A percentile compares a stretch with the other conserved stretches of the same genome.
These are phyloP conservation scores for Trachelus tabidus DNA, from an alignment of 2,888 invertebrate species.

Conservation along the genomic window DNA sequence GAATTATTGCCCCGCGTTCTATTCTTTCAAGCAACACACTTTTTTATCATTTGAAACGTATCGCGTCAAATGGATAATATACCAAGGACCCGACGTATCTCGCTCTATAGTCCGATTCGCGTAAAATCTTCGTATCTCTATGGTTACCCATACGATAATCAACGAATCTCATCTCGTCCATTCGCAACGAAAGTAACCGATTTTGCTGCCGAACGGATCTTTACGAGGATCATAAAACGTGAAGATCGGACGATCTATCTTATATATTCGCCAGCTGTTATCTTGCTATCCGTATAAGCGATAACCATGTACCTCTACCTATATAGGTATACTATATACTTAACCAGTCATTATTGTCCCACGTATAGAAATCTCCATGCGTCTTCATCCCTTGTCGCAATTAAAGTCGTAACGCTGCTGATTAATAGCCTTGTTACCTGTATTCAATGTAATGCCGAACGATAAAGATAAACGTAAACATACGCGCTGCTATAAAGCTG, in stretches of 20 bases:
- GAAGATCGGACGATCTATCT: not conserved
- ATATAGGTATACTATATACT: not conserved
- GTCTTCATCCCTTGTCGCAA: slow-evolving; percentile 39
- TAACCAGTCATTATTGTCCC: not conserved
- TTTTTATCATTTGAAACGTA: not conserved
- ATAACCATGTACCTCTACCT: not conserved
- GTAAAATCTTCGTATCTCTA: not conserved
- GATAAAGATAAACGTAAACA: slow-evolving; percentile 49
- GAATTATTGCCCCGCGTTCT: slow-evolving; percentile 36
- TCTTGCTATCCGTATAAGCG: not conserved
- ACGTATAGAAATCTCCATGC: not conserved
- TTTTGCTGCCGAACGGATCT: not conserved
- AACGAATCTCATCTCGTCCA: not conserved
- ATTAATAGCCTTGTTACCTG: slow-evolving; percentile 51
- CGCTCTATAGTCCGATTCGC: not conserved
- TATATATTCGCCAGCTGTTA: not conserved
- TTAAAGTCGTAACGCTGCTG: slow-evolving; percentile 48
- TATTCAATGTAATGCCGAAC: slow-evolving; percentile 44
- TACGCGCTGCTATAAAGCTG: slow-evolving; percentile 33
- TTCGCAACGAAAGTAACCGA: not conserved
- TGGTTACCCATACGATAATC: not conserved
- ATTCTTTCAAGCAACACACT: slow-evolving; percentile 17
- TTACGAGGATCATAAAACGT: not conserved
- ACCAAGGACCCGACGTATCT: not conserved
- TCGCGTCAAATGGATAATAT: not conserved